Conservation (phyloP, 2,113 vertebrate species). For the Nothobranchius kuhntae region DNA sequence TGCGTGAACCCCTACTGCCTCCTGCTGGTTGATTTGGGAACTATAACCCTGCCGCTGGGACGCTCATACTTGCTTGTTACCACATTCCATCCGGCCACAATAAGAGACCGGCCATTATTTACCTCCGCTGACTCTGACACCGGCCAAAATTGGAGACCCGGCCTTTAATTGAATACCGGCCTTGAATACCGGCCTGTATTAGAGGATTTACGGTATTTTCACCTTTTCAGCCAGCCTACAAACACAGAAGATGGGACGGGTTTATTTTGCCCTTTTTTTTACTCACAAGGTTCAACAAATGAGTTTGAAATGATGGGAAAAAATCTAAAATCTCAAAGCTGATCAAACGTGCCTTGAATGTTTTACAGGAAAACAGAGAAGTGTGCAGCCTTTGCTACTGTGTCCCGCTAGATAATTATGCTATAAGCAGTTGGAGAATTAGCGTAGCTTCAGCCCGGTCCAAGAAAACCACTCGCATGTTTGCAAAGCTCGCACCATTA, state of each 20-base stretch:
- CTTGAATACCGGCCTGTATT: too few relatives aligned
- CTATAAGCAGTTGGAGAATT: not conserved
- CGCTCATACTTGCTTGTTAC: too few relatives aligned
- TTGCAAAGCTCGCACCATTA: not conserved
- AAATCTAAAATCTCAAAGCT: not conserved
- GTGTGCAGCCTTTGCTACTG: not conserved
- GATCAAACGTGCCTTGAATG: slow-evolving; percentile 1
- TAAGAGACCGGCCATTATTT: too few relatives aligned
- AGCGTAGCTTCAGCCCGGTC: not conserved
- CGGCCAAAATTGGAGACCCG: too few relatives aligned
- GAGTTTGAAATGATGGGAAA: not conserved
- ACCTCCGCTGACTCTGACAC: too few relatives aligned
- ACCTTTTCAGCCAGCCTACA: not conserved
- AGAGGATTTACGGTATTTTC: too few relatives aligned
- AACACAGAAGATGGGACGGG: too few relatives aligned
- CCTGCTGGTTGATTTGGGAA: too few relatives aligned
- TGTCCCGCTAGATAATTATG: not conserved
- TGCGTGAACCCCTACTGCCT: too few relatives aligned
- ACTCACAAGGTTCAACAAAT: slow-evolving; percentile 1
- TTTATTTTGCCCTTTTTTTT: not conserved
- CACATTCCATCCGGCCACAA: too few relatives aligned
- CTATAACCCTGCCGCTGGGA: too few relatives aligned
- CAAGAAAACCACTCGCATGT: slow-evolving; percentile 3
- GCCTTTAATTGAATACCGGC: too few relatives aligned
- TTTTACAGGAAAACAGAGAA: not conserved